A percentile compares a stretch with the other conserved stretches of the same genome.
These are phyloP conservation scores for Adineta ricciae DNA, from an alignment of 2,888 invertebrate genomes.

Conservation along the genomic window DNA sequence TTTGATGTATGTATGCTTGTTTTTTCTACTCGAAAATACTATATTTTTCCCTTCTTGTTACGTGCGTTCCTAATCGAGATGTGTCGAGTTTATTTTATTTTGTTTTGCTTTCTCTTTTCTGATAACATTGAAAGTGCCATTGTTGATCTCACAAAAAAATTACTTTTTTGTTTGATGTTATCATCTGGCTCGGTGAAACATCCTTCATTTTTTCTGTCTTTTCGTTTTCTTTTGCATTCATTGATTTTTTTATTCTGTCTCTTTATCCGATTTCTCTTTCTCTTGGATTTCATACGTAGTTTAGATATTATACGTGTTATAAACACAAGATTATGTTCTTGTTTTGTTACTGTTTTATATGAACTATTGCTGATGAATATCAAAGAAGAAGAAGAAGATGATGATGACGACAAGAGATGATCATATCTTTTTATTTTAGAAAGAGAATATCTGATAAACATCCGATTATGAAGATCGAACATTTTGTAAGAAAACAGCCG, in stretches of 20 bases:
- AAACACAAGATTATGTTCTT: background rate
- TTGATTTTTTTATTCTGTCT: background rate
- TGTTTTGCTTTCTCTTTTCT: background rate
- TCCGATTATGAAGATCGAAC: no score
- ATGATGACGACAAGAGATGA: background rate
- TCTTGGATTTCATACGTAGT: background rate
- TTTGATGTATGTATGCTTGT: background rate
- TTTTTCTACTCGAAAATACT: background rate
- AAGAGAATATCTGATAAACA: no score
- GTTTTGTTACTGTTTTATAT: background rate
- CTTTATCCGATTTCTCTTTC: background rate
- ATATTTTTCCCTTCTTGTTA: background rate
- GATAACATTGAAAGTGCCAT: background rate
- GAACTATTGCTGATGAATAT: background rate
- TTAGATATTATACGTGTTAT: constrained; percentile 4
- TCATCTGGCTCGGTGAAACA: background rate
- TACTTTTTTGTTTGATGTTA: background rate
- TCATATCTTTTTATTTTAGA: no score
- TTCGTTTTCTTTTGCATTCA: background rate
- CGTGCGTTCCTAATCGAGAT: background rate
- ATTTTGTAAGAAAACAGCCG: no score
- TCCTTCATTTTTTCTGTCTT: background rate
- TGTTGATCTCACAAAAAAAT: background rate
- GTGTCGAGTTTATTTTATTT: background rate
- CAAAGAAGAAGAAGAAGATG: background rate